phyloP scores from a whole-genome alignment of 2,113 vertebrate species.

The Apaloderma vittatum region DNA sequence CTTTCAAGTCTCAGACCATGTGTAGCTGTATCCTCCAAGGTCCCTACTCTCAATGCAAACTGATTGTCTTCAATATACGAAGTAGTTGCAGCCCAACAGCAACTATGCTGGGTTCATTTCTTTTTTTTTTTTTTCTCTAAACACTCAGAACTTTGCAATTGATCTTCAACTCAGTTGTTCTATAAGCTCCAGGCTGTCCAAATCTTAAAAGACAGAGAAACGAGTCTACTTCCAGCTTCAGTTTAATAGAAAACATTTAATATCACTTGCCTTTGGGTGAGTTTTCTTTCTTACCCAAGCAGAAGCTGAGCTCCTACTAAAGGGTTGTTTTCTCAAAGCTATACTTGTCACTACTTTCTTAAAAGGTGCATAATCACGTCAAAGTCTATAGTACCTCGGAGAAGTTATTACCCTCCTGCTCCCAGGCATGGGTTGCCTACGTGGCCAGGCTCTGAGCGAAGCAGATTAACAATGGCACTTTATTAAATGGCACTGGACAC shows the following conservation, averaged over 20 bases:
- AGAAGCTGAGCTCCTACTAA: background rate
- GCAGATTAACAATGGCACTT: background rate
- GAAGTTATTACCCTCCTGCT: background rate
- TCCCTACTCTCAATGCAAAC: background rate
- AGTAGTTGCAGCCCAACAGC: background rate
- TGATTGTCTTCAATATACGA: background rate
- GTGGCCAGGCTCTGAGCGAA: background rate
- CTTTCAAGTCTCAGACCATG: background rate
- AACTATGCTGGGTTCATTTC: background rate
- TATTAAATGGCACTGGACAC: background rate
- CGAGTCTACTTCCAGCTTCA: background rate
- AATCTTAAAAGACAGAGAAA: background rate
- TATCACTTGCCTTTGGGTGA: background rate
- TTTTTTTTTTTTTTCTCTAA: background rate
- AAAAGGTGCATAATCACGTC: background rate
- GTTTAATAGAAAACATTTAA: slow-evolving; percentile 30
- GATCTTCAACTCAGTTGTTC: background rate
- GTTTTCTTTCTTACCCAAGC: background rate
- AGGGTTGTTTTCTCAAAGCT: background rate
- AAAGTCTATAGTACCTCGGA: background rate
- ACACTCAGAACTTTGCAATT: background rate
- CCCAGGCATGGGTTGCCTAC: background rate
- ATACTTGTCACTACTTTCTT: background rate
- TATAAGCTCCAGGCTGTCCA: background rate
- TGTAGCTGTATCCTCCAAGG: rapidly evolving